phyloP scores from a whole-genome alignment of 2,797 vertebrate genomes.

The Lindbergichthys nudifrons region DNA sequence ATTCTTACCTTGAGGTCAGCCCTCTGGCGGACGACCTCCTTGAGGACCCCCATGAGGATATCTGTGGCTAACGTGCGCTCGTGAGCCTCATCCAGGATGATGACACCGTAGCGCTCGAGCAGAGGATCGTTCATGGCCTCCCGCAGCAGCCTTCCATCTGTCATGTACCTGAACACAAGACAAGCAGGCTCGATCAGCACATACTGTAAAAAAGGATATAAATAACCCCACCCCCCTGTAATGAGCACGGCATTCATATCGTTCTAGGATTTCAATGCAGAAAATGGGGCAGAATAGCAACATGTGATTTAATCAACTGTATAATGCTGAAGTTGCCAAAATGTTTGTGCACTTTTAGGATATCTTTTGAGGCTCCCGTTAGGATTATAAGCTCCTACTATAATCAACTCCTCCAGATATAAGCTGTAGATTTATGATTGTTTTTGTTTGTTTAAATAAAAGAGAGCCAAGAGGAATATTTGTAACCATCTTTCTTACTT shows the following conservation, averaged over 20 bases:
- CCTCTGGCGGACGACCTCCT: conserved; percentile 95
- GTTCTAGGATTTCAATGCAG: no score
- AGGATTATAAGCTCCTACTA: neutral
- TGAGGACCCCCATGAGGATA: conserved; percentile 97
- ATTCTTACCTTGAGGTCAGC: conserved; percentile 91
- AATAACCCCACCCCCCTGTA: conserved; percentile 1
- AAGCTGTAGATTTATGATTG: neutral
- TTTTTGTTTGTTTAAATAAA: neutral
- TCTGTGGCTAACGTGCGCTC: conserved; percentile 97
- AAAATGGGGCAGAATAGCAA: no score
- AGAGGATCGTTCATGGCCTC: conserved; percentile 99
- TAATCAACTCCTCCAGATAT: neutral
- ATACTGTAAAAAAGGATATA: neutral
- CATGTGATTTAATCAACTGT: no score
- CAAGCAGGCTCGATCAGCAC: neutral
- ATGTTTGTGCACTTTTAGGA: no score
- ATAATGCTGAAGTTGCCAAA: no score
- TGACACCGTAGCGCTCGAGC: conserved; percentile 94
- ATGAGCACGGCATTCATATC: neutral
- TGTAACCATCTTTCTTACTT: conserved; percentile 87
- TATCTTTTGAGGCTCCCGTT: neutral
- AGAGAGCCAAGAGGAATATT: neutral
- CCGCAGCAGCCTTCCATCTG: conserved; percentile 96
- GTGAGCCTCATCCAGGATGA: conserved; percentile 97
- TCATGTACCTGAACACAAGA: conserved; percentile 89